phyloP scores from a whole-genome alignment of 2,888 invertebrate species.

The Acanthosepion lycidas region DNA sequence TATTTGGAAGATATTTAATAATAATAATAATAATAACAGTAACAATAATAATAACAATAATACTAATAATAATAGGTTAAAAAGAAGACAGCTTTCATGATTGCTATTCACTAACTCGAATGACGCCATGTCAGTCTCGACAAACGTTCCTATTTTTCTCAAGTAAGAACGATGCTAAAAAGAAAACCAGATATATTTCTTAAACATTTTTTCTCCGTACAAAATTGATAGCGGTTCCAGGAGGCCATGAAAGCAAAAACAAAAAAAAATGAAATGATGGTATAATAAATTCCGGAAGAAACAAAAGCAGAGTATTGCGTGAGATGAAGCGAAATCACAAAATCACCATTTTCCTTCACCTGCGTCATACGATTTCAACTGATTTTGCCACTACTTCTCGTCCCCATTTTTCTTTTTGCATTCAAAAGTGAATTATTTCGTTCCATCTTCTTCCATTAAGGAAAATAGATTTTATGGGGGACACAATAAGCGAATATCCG shows the following conservation, averaged over 20 bases:
- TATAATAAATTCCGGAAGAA: not conserved
- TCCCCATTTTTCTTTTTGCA: not conserved
- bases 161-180: not conserved
- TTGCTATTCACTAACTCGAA: too few species aligned
- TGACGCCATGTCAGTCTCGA: too few species aligned
- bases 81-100: too few species aligned
- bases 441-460: not conserved
- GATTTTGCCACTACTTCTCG: not conserved
- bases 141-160: not conserved
- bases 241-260: not conserved
- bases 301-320: not conserved
- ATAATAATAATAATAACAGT: too few species aligned
- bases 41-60: too few species aligned
- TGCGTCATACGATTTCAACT: not conserved
- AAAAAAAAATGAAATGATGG: not conserved
- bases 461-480: not conserved
- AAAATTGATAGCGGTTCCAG: not conserved
- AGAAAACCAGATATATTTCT: not conserved
- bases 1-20: too few species aligned
- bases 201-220: not conserved
- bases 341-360: not conserved
- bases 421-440: not conserved
- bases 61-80: too few species aligned
- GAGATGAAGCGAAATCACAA: not conserved
- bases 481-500: not conserved